Conservation (phyloP, 30 jellyfish, hydroid and myxozoan genomes). For the Nemopilema nomurai region DNA sequence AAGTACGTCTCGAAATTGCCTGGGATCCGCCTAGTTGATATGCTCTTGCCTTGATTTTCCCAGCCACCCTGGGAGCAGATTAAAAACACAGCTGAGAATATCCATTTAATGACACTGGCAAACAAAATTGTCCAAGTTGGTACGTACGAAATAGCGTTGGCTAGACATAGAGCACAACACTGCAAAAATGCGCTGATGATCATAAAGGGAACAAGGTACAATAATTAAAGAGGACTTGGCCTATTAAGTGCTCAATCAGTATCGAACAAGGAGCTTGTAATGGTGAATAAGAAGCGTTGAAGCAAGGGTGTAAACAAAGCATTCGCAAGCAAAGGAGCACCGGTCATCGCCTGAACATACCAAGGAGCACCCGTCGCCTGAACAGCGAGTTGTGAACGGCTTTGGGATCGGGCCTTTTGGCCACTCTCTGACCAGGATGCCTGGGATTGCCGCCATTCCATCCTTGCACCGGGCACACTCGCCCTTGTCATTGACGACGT, state of each 20-base stretch:
- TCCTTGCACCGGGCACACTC: slow-evolving; percentile 64
- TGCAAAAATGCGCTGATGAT: no score
- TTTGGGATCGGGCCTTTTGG: slow-evolving; percentile 65
- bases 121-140: no score
- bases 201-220: no score
- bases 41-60: slow-evolving; percentile 72
- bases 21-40: slow-evolving; percentile 82
- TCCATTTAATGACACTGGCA: no score
- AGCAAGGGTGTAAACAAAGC: no score
- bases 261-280: no score
- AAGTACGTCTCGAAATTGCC: slow-evolving; percentile 86
- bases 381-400: slow-evolving; percentile 58
- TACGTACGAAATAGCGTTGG: no score
- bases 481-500: slow-evolving; percentile 1
- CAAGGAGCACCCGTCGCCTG: slow-evolving; percentile 66
- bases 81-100: neutral
- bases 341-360: slow-evolving; percentile 16
- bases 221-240: no score
- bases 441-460: slow-evolving; percentile 94
- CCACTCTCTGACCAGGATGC: slow-evolving; percentile 62
- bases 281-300: no score
- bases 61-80: slow-evolving; percentile 55
- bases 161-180: no score
- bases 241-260: no score
- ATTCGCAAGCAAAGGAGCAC: neutral